Percentiles rank a stretch among this genome's conserved stretches.
Evolutionary conservation across 2,113 vertebrate genomes (phyloP).

Genomic region (Albula goreensis): DNA sequence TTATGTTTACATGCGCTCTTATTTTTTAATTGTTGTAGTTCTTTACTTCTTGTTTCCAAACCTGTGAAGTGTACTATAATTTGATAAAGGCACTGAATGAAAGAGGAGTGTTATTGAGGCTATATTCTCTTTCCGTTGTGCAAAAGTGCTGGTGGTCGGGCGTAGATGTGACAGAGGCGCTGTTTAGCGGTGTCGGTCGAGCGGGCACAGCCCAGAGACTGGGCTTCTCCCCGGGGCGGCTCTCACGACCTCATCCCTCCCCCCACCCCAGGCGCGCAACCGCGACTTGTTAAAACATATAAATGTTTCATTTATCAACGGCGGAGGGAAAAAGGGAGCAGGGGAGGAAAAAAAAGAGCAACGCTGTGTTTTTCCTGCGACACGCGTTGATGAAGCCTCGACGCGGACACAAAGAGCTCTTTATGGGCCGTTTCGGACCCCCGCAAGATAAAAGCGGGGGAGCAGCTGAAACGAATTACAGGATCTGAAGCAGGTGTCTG

Average conservation of each 20-base stretch:
- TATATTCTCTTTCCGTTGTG: background rate
- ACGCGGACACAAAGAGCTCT: constrained; percentile 39
- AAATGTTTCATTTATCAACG: constrained; percentile 42
- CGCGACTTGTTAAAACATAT: constrained; percentile 45
- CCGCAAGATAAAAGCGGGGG: constrained; percentile 40
- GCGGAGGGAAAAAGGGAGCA: constrained; percentile 19
- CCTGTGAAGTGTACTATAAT: background rate
- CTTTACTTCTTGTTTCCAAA: background rate
- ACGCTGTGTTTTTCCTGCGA: background rate
- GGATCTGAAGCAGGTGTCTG: constrained; percentile 50
- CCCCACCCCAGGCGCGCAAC: constrained; percentile 15
- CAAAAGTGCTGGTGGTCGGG: background rate
- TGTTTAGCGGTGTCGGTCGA: background rate
- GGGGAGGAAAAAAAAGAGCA: constrained; percentile 5
- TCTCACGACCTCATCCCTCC: background rate
- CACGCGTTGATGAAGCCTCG: constrained; percentile 20
- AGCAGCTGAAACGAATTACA: constrained; percentile 45
- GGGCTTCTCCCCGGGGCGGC: background rate
- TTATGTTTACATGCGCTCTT: too few species aligned
- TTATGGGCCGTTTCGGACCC: constrained; percentile 31
- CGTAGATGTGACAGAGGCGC: background rate
- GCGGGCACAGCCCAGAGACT: background rate
- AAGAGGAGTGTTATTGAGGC: too few species aligned
- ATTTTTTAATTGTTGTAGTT: too few species aligned
- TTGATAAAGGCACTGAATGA: too few species aligned